Evolutionary conservation across 53 echinoderm and acorn worm genomes (phyloP).

Genomic region (Holothuria scabra): DNA sequence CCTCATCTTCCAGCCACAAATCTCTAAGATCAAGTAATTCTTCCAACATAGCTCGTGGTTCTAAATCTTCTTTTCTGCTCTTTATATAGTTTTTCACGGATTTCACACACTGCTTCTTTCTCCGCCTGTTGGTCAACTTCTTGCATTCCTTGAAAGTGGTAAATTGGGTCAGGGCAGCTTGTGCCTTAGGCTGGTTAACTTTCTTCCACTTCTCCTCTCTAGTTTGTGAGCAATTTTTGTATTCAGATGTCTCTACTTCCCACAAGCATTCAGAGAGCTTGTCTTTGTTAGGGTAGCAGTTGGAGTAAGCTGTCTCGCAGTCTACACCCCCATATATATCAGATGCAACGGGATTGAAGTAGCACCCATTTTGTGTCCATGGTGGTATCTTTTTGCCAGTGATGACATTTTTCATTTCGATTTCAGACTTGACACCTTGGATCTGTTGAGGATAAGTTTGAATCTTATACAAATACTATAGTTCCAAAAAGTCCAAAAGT

Average conservation of each 20-base stretch:
- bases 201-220: slow-evolving; percentile 42
- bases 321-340: background rate
- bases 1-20: slow-evolving; percentile 14
- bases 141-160: slow-evolving; percentile 50
- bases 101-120: slow-evolving; percentile 42
- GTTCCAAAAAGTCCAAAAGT: too few relatives aligned
- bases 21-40: slow-evolving; percentile 32
- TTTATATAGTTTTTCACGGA: slow-evolving; percentile 11
- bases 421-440: background rate
- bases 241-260: background rate
- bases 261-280: background rate
- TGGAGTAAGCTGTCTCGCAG: slow-evolving; percentile 12
- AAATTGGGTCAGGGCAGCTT: slow-evolving; percentile 16
- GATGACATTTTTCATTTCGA: background rate
- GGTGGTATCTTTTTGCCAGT: too few relatives aligned
- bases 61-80: background rate
- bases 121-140: slow-evolving; percentile 1
- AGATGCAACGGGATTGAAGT: slow-evolving; percentile 26
- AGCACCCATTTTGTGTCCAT: slow-evolving; percentile 2
- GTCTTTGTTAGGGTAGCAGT: background rate
- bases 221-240: background rate
- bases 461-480: too few relatives aligned
- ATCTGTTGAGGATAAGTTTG: background rate
- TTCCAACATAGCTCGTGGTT: slow-evolving; percentile 10
- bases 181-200: background rate